A percentile compares a stretch with the other conserved stretches of the same genome.
Evolutionary conservation across 2,113 vertebrate species (phyloP).

Genomic region (Puntigrus tetrazona): DNA sequence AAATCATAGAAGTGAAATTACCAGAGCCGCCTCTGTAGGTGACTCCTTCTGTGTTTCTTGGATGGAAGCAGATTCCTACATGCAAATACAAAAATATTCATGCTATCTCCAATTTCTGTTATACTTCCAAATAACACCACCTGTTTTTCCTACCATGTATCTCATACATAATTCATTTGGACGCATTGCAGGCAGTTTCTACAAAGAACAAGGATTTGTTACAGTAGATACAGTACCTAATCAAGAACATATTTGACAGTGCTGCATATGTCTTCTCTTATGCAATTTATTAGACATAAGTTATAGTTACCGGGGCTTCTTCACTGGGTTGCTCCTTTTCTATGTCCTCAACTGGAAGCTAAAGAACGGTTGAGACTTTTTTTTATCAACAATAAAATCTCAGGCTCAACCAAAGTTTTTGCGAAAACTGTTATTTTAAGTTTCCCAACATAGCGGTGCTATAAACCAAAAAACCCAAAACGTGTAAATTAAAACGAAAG

Average conservation of each 20-base stretch:
- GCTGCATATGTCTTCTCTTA: slow-evolving; percentile 34
- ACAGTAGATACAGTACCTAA: slow-evolving; percentile 22
- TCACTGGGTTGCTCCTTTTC: slow-evolving; percentile 63
- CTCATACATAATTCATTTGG: slow-evolving; percentile 6
- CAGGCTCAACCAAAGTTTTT: slow-evolving; percentile 3
- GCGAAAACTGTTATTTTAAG: not conserved
- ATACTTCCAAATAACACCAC: slow-evolving; percentile 15
- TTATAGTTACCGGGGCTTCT: slow-evolving; percentile 65
- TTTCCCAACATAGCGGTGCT: not conserved
- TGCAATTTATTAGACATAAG: slow-evolving; percentile 62
- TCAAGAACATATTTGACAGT: slow-evolving; percentile 25
- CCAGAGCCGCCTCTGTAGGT: slow-evolving; percentile 56
- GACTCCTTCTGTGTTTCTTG: slow-evolving; percentile 54
- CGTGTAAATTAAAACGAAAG: not conserved
- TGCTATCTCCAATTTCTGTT: slow-evolving; percentile 14
- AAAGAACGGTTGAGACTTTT: slow-evolving; percentile 36
- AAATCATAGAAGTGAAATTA: slow-evolving; percentile 45
- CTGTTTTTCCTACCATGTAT: not conserved
- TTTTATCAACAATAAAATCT: slow-evolving; percentile 13
- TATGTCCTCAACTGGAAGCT: slow-evolving; percentile 46
- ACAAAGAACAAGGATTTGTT: not conserved
- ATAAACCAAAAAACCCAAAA: not conserved
- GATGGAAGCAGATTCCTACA: slow-evolving; percentile 56
- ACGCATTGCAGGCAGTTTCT: not conserved
- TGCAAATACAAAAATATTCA: slow-evolving; percentile 36